Evolutionary conservation across 2,797 vertebrate genomes (phyloP), one percentile per base, ranked within the genome.

Genomic region (Pempheris klunzingeri): DNA sequence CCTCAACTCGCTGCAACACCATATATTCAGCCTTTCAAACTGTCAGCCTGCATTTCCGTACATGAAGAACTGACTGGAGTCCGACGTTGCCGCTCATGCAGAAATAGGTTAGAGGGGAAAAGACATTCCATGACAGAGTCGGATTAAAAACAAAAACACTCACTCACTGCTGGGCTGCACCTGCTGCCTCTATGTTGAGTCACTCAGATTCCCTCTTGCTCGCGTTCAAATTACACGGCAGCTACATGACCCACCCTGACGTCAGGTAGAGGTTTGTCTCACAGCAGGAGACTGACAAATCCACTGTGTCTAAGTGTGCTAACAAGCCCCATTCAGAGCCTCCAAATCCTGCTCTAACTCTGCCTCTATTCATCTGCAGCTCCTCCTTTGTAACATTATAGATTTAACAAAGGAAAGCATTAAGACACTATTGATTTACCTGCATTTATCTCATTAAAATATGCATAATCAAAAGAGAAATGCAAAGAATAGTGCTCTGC

Each of bases 261-360:
- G 7, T 68, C 36, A 53, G 53, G 36, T 0, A 47, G 63, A 75
- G 28, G 74, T 70, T 71, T 83, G 30, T 70, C 76, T 74, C 62
- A 57, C 60, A 74, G 66, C 52, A 57, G 59, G 6, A 24, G 17
- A 70, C 78, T 36, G 54, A 77, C 55, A 76, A 17, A 76, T 60
- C 68, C 4, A 38, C 43, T 46, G 22, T 46, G 34, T 72, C 34
- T 55, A 4, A 60, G 61, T 69, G 74, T 71, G 71, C 53, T 84
- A 82, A 78, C 69, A 82, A 66, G 46, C 34, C 46, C 7, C 20
- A 70, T 54, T 66, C 34, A 64, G 58, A 87, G 9, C 68, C 47
- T 70, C 11, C 32, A 6, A 82, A 83, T 81, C 46, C 67, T 43
- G 46, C 63, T 34, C 39, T 62, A 43, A 54, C 38, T 53, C 65